phyloP scores from a whole-genome alignment of 2,113 vertebrate species.

The Phoxinus phoxinus region DNA sequence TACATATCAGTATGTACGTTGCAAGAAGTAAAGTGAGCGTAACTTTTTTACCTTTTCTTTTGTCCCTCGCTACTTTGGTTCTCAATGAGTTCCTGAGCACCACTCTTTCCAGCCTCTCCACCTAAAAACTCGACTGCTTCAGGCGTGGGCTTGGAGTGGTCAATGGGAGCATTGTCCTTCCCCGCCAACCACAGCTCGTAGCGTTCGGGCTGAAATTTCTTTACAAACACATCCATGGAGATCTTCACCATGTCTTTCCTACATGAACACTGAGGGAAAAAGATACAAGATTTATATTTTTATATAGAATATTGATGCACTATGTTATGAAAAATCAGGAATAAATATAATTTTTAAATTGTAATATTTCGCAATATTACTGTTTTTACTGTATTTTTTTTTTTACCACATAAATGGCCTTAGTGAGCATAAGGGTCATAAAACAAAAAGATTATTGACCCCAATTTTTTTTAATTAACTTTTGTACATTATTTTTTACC shows the following conservation, averaged over 20 bases:
- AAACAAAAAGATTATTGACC: too few species aligned
- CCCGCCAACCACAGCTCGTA: conserved; percentile 95
- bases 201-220: conserved; percentile 92
- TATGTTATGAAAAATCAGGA: too few species aligned
- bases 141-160: conserved; percentile 89
- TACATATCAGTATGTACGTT: too few species aligned
- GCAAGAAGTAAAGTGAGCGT: neutral
- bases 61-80: conserved; percentile 57
- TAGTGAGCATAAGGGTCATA: too few species aligned
- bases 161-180: conserved; percentile 86
- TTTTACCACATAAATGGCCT: too few species aligned
- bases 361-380: too few species aligned
- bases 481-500: conserved; percentile 72
- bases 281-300: neutral
- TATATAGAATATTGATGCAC: neutral
- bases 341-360: too few species aligned
- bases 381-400: too few species aligned
- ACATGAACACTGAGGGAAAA: conserved; percentile 86
- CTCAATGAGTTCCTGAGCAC: conserved; percentile 52
- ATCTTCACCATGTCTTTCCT: conserved; percentile 99
- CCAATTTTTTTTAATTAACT: neutral
- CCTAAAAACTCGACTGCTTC: conserved; percentile 86
- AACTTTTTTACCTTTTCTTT: conserved; percentile 66
- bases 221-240: conserved; percentile 97
- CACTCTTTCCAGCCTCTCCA: conserved; percentile 61